Evolutionary conservation across 2,113 vertebrate genomes (phyloP), one percentile per base, ranked within the genome.

Genomic region (Alligator sinensis): DNA sequence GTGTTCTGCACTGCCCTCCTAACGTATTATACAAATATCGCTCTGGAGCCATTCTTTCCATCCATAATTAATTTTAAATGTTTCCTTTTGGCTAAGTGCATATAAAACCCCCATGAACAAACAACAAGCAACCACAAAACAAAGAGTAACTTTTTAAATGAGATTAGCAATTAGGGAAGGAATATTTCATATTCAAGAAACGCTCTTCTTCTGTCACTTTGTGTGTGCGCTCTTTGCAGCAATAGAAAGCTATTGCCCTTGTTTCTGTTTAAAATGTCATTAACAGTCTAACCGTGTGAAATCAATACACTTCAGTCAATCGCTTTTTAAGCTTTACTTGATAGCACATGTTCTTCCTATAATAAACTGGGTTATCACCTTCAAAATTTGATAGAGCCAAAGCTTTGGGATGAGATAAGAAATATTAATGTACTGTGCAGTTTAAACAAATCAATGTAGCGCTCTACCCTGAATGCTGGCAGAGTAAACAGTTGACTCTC

Each of bases 401-500:
- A 95, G 91, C 82, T 95, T 81, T 59, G 72, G 83, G 91, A 27
- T 82, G 92, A 96, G 96, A 90, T 85, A 93, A 95, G 93, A 94
- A 96, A 95, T 88, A 87, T 94, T 88, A 95, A 94, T 94, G 96
- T 9, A 70, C 70, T 61, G 82, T 86, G 82, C 83, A 61, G 16
- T 82, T 97, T 95, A 98, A 95, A 95, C 93, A 97, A 97, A 98
- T 97, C 96, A 88, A 88, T 97, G 94, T 4, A 64, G 79, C 66
- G 54, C 64, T 77, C n/a, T 82, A 89, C 38, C 11, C 92, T 3
- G 68, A 97, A 84, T 77, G 28, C 28, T 13, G n/a, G 86, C 63
- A 77, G 89, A 88, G 66, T 75, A 94, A 97, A 97, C 91, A 96
- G 34, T 63, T 94, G 96, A 75, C 96, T 91, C 91, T 87, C 47